Conservation (phyloP, 2,797 vertebrate species). For the Melanotaenia trifasciata region DNA sequence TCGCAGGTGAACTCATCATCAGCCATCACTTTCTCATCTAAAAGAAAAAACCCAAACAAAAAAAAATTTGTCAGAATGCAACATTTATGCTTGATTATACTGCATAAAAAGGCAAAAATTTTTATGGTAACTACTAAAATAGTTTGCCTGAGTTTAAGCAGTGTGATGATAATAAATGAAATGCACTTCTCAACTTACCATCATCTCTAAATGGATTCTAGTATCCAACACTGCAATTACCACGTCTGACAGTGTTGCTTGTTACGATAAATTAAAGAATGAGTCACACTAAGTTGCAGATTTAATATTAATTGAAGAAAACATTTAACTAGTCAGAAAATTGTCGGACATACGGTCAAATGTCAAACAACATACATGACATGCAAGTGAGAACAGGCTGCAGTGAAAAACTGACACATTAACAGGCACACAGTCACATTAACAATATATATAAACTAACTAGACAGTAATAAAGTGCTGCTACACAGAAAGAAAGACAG, state of each 20-base stretch:
- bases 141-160: slow-evolving; percentile 22
- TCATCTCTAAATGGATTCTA: slow-evolving; percentile 43
- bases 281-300: slow-evolving; percentile 8
- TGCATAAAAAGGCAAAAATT: neutral
- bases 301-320: slow-evolving; percentile 31
- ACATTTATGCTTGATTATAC: neutral
- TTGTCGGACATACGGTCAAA: slow-evolving; percentile 30
- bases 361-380: slow-evolving; percentile 36
- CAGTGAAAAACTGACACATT: slow-evolving; percentile 13
- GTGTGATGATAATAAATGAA: slow-evolving; percentile 6
- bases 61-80: slow-evolving; percentile 1
- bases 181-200: slow-evolving; percentile 47
- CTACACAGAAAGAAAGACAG: slow-evolving; percentile 27
- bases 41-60: slow-evolving; percentile 23
- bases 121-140: slow-evolving; percentile 21
- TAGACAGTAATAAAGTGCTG: slow-evolving; percentile 23
- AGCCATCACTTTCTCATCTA: slow-evolving; percentile 97
- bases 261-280: slow-evolving; percentile 18
- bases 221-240: slow-evolving; percentile 35
- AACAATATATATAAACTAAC: slow-evolving; percentile 23
- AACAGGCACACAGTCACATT: slow-evolving; percentile 24
- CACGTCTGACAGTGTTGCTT: slow-evolving; percentile 24
- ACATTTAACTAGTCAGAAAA: slow-evolving; percentile 31
- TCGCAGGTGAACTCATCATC: slow-evolving; percentile 97
- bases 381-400: slow-evolving; percentile 33